These are phyloP conservation scores for Bucco capensis DNA, from an alignment of 2,113 vertebrate genomes.

Conservation along the genomic window DNA sequence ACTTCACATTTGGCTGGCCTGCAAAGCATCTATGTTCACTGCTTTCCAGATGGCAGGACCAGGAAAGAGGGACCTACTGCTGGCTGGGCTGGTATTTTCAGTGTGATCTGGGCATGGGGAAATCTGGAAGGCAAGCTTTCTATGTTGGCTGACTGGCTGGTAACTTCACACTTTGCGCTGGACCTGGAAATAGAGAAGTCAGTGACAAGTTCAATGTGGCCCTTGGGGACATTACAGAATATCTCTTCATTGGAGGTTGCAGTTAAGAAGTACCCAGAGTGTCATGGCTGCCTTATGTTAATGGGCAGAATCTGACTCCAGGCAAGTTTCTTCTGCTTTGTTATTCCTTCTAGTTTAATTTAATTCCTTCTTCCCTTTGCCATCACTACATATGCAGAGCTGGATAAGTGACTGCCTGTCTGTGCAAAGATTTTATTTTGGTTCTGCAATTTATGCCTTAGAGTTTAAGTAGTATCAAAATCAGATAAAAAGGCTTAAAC, in stretches of 20 bases:
- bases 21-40: background rate
- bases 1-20: background rate
- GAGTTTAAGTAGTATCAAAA: background rate
- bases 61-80: background rate
- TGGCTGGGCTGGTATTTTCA: background rate
- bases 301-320: background rate
- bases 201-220: background rate
- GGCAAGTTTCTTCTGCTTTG: background rate
- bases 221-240: background rate
- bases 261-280: background rate
- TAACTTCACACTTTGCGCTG: background rate
- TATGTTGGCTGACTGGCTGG: background rate
- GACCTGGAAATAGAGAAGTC: background rate
- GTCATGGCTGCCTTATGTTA: background rate
- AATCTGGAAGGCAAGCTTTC: background rate
- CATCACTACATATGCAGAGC: background rate
- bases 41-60: background rate
- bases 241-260: background rate
- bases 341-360: background rate
- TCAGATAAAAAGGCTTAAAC: background rate
- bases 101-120: background rate
- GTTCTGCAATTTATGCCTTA: background rate
- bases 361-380: background rate
- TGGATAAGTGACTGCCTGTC: background rate
- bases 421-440: background rate